Conservation (phyloP, 2,113 vertebrate species). For the Tragulus kanchil region DNA sequence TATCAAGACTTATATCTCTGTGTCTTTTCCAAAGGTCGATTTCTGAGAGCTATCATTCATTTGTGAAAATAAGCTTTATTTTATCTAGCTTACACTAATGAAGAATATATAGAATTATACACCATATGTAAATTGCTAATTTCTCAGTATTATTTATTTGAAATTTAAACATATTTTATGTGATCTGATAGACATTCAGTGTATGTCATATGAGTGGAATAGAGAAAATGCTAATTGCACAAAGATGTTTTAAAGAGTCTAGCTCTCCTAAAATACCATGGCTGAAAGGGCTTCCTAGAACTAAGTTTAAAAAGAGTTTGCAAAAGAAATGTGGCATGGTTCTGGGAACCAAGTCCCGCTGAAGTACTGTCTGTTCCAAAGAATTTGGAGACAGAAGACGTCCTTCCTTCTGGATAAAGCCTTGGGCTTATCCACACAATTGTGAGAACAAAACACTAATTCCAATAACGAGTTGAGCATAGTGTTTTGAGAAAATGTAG, state of each 20-base stretch:
- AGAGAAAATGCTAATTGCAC: not conserved
- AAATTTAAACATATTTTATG: not conserved
- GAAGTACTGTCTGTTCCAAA: not conserved
- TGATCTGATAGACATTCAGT: not conserved
- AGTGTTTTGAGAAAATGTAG: constrained; percentile 62
- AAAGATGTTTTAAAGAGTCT: not conserved
- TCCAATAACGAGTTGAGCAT: constrained; percentile 35
- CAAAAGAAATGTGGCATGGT: not conserved
- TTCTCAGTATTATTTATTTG: not conserved
- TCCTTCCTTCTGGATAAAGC: not conserved
- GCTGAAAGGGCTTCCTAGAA: not conserved
- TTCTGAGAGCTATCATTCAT: not conserved
- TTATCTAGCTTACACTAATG: not conserved
- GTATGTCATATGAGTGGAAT: not conserved
- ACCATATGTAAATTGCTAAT: not conserved
- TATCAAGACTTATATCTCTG: not conserved
- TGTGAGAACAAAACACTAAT: constrained; percentile 59
- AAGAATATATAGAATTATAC: not conserved
- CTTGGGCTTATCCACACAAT: not conserved
- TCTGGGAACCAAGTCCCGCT: not conserved
- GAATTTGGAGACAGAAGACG: not conserved
- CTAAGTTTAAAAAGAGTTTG: not conserved
- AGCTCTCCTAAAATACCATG: not conserved
- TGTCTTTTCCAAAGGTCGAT: not conserved
- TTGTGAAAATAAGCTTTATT: not conserved